Base-by-base conservation (phyloP, 2,888 invertebrate genomes). In the Chrysotoxum bicinctum region DNA sequence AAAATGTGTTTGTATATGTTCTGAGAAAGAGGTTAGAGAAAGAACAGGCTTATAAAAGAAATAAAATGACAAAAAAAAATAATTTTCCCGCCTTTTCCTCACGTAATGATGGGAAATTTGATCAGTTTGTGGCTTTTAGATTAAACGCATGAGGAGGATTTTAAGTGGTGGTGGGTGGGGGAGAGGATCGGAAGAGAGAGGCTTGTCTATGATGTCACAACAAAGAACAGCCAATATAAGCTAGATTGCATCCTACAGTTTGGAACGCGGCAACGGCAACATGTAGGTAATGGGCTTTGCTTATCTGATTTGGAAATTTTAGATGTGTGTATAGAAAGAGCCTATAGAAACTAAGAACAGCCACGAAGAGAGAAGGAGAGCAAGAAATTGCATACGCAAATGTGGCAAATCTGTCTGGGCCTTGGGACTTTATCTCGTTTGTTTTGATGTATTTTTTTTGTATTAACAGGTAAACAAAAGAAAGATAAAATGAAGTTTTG, bases 91-190 rank as follows among this genome's bases (percentile, higher is more conserved):
- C 85, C 81, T 73, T 66, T 85, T 66, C 72, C 66, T 48, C 68
- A 68, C 60, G 68, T 62, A 50, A 73, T 76, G 76, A 66, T 81
- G 76, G 72, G 85, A 85, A 85, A 85, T 85, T 85, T 80, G 85
- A 85, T 85, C 76, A 73, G 54, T 62, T 80, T 85, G 85, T 43
- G 73, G 72, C 85, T 73, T 66, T 73, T 50, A 21, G 54, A 54
- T 40, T 32, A n/a, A 48, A 56, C 45, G 58, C 19, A 43, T 56
- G 62, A 50, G 32, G 58, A 45, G 40, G 52, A 50, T 73, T 14
- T 12, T 40, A 50, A 32, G n/a, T 8, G 7, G 60, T 26, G 23
- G 6, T 7, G 14, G 3, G 1, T 37, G 4, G n/a, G 43, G 26
- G 32, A 16, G 16, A 30, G 12, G 8, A 32, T 21, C 16, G 37